These are phyloP conservation scores for Apus apus DNA, from an alignment of 2,113 vertebrate genomes.

Conservation along the genomic window DNA sequence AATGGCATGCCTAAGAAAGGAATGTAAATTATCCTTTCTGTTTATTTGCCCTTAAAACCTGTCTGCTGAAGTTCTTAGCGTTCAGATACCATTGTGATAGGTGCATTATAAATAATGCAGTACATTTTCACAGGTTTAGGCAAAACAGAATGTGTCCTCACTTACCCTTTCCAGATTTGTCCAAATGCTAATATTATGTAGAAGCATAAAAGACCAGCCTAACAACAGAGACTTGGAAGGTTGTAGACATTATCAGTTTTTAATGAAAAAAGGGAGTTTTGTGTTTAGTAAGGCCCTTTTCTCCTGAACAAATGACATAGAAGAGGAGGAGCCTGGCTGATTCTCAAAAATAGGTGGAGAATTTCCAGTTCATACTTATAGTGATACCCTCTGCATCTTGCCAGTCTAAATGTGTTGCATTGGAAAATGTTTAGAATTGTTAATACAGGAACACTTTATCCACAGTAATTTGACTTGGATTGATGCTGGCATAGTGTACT, in stretches of 20 bases:
- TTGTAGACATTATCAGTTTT: neutral
- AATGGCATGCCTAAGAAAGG: constrained; percentile 10
- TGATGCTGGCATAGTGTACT: neutral
- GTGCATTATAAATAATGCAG: neutral
- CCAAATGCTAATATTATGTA: neutral
- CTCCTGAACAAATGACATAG: neutral
- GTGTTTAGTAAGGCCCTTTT: neutral
- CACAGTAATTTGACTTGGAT: neutral
- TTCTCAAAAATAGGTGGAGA: neutral
- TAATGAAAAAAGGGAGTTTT: neutral
- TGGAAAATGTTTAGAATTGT: neutral
- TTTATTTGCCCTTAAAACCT: constrained; percentile 22
- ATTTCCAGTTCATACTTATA: neutral
- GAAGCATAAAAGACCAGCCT: neutral
- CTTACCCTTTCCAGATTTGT: neutral
- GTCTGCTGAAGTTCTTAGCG: constrained; percentile 22
- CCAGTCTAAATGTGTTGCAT: neutral
- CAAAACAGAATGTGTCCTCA: constrained; percentile 13
- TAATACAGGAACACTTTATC: neutral
- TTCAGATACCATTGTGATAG: constrained; percentile 1
- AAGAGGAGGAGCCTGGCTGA: neutral
- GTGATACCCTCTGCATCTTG: neutral
- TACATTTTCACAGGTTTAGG: neutral
- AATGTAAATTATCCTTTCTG: constrained; percentile 25
- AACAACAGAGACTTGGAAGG: neutral